Evolutionary conservation across 2,888 invertebrate genomes (phyloP), one percentile per base, ranked within the genome.

Genomic region (Petrolisthes manimaculis): DNA sequence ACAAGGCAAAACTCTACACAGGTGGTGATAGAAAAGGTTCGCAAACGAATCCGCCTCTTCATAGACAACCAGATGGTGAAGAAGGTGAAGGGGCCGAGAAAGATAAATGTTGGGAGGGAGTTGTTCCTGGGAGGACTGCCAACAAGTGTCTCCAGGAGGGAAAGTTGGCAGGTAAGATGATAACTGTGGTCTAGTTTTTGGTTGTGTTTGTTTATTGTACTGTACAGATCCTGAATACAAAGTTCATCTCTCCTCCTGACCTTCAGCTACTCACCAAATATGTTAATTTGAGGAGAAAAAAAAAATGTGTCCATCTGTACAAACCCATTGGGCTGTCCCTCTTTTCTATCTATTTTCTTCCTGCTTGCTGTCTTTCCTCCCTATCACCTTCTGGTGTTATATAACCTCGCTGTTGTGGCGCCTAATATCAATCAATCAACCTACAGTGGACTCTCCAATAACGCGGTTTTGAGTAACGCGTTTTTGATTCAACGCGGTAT

Each of bases 91-190:
- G 90, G 71, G 4, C 88, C 88, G 5, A 79, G 86, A 37, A 88
- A 84, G 83, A 69, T 89, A 21, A 89, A 89, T 61, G 86, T 89
- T 4, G 89, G 89, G 4, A 53, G 83, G 53, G 82, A 83, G 75
- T 37, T 89, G 55, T 86, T 89, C 78, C 74, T 89, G 21, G 89
- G 89, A 37, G 82, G 89, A 21, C 78, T 89, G 24, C 89, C 89
- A 18, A 56, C 85, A 3, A 84, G 67, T 37, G 54, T 81, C 1
- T 51, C 53, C 2, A 74, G 51, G 21, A 51, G 81, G 6, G 21
- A n/a, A 21, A 74, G 37, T 4, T 61, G 74, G 24, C 84, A 84
- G 84, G 88, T 88, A 67, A n/a, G 75, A n/a, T 14, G 14, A 14
- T 78, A 5, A 8, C n/a, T 78, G 18, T 12, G 53, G 3, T 80